A percentile compares a stretch with the other conserved stretches of the same genome.
phyloP scores from a whole-genome alignment of 92 coral and sea anemone species.

The Muricea muricata region DNA sequence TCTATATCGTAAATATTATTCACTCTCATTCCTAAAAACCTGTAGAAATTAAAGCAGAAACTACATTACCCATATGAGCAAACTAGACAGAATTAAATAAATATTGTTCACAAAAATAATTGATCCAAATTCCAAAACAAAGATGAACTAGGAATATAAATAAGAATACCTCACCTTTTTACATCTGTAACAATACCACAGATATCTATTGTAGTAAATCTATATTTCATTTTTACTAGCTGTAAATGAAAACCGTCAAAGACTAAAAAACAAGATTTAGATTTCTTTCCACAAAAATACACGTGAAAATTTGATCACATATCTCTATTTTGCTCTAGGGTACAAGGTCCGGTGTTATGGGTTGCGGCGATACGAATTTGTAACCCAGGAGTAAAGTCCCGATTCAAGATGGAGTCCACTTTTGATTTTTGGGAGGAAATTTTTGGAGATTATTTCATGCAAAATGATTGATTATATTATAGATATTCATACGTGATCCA shows the following conservation, averaged over 20 bases:
- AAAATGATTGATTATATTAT: neutral
- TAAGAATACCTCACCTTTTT: constrained; percentile 74
- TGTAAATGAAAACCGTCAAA: neutral
- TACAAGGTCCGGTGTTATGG: neutral
- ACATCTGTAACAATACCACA: constrained; percentile 80
- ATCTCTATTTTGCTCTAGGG: neutral
- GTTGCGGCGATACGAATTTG: neutral
- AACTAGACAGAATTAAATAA: neutral
- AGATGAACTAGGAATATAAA: neutral
- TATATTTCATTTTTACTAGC: constrained; percentile 76
- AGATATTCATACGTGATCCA: neutral
- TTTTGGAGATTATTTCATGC: neutral
- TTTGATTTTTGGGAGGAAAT: neutral
- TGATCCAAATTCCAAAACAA: neutral
- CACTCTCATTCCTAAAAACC: constrained; percentile 94
- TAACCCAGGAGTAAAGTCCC: constrained; percentile 15
- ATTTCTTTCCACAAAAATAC: neutral
- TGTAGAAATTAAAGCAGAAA: constrained; percentile 1
- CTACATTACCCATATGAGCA: neutral
- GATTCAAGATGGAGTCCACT: neutral
- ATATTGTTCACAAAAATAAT: neutral
- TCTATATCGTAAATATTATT: constrained; percentile 91
- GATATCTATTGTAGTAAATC: constrained; percentile 91
- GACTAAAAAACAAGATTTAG: neutral
- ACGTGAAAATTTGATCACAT: constrained; percentile 13